These are phyloP conservation scores for Sphaeridia pumilis DNA, from an alignment of 2,888 invertebrate species.

Conservation along the genomic window DNA sequence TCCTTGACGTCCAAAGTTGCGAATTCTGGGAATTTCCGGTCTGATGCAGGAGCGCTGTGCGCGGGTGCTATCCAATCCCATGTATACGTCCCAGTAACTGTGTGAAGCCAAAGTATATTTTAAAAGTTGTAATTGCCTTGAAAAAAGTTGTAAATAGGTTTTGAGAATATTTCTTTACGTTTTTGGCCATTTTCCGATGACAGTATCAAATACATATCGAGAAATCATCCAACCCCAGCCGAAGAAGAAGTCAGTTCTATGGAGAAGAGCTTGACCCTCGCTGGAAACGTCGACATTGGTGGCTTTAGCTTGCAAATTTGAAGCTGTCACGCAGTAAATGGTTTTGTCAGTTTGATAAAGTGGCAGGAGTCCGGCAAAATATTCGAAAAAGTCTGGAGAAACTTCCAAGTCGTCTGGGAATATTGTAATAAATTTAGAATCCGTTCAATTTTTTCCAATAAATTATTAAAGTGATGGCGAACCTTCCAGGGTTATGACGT, in stretches of 20 bases:
- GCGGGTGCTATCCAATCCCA: conserved; percentile 5
- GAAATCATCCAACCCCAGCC: conserved; percentile 16
- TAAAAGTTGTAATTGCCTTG: too few relatives aligned
- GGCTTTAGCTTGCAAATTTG: conserved; percentile 9
- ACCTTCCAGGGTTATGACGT: conserved; percentile 11
- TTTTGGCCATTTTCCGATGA: conserved; percentile 10
- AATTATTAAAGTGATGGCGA: too few relatives aligned
- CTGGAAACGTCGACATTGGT: conserved; percentile 3
- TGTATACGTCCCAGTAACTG: conserved; percentile 14
- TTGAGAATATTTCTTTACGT: conserved; percentile 8
- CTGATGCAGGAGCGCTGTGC: conserved; percentile 9
- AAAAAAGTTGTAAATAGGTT: too few relatives aligned
- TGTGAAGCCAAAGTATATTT: too few relatives aligned
- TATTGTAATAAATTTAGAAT: background rate
- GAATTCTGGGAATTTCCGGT: conserved; percentile 12
- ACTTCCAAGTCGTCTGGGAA: conserved; percentile 15
- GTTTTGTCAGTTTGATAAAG: conserved; percentile 1
- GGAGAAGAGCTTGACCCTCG: background rate
- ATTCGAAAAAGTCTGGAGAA: conserved; percentile 15
- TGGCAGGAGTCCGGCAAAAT: conserved; percentile 11
- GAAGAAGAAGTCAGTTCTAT: conserved; percentile 11
- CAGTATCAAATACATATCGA: background rate
- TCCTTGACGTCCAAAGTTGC: conserved; percentile 13
- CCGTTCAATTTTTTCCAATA: too few relatives aligned
- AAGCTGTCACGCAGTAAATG: conserved; percentile 13